A percentile compares a stretch with the other conserved stretches of the same genome.
phyloP scores from a whole-genome alignment of 2,888 invertebrate species.

The Antitype chi region DNA sequence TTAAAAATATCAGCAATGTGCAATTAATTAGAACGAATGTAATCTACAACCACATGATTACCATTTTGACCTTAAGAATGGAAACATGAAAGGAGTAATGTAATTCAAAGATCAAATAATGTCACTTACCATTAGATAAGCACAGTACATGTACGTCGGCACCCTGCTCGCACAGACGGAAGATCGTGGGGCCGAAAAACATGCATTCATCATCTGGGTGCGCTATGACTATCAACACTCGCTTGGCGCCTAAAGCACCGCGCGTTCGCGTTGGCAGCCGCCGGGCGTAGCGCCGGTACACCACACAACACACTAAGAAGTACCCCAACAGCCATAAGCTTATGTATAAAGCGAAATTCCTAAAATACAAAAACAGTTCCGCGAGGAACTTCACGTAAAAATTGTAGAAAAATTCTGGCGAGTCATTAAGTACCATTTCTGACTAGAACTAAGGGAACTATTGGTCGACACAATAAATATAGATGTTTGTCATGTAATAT shows the following conservation, averaged over 20 bases:
- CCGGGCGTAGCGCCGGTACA: slow-evolving; percentile 88
- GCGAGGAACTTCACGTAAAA: slow-evolving; percentile 82
- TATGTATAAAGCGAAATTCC: slow-evolving; percentile 86
- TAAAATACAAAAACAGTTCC: slow-evolving; percentile 83
- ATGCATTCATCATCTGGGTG: slow-evolving; percentile 99
- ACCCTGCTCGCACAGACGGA: slow-evolving; percentile 92
- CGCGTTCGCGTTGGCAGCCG: slow-evolving; percentile 86
- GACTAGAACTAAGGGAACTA: slow-evolving; percentile 73
- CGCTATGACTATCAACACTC: slow-evolving; percentile 96
- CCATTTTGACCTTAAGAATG: slow-evolving; percentile 29
- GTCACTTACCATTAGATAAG: slow-evolving; percentile 93
- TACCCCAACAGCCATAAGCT: slow-evolving; percentile 90
- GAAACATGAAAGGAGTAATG: slow-evolving; percentile 15
- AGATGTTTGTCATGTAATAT: slow-evolving; percentile 46
- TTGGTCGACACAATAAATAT: slow-evolving; percentile 43
- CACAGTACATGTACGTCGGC: slow-evolving; percentile 95
- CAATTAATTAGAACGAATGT: slow-evolving; percentile 2
- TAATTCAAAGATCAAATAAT: slow-evolving; percentile 16
- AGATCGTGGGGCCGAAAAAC: slow-evolving; percentile 98
- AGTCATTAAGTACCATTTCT: slow-evolving; percentile 83
- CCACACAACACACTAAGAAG: slow-evolving; percentile 87
- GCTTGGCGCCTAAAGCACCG: slow-evolving; percentile 87
- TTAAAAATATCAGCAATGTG: background rate
- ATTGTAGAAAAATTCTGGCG: slow-evolving; percentile 78
- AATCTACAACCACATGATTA: slow-evolving; percentile 22